These are phyloP conservation scores for Crocidura indochinensis DNA, from an alignment of 2,797 vertebrate species.

Conservation along the genomic window DNA sequence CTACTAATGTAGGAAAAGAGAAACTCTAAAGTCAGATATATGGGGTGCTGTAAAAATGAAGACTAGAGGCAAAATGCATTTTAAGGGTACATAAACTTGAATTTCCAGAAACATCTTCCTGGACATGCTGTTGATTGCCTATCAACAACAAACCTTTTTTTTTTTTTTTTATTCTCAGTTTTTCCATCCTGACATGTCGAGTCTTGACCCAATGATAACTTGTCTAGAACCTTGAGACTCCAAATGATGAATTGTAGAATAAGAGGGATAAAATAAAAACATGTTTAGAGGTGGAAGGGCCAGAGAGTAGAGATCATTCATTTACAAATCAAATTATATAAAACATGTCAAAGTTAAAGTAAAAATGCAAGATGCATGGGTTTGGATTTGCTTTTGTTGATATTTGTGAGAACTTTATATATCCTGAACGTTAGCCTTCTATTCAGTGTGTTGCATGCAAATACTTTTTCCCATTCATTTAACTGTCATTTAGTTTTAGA, in stretches of 20 bases:
- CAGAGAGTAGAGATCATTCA: neutral
- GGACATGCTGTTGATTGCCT: accelerated
- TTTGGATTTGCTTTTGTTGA: too few relatives aligned
- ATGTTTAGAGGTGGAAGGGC: too few relatives aligned
- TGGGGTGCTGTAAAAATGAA: neutral
- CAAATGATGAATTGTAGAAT: neutral
- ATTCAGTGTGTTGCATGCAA: too few relatives aligned
- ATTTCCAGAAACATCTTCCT: too few relatives aligned
- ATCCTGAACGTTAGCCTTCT: too few relatives aligned
- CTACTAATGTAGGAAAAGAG: neutral
- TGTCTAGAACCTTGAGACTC: neutral
- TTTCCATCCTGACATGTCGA: neutral
- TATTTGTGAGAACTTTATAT: too few relatives aligned
- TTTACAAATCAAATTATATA: neutral
- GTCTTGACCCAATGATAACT: neutral
- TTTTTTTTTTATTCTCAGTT: neutral
- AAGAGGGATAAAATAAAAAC: neutral
- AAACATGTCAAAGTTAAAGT: neutral
- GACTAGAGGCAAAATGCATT: accelerated
- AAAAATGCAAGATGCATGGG: neutral
- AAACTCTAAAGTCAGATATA: accelerated
- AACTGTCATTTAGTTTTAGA: too few relatives aligned
- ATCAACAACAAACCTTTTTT: neutral
- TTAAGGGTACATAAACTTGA: neutral
- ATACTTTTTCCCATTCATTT: too few relatives aligned